These are phyloP conservation scores for Pammene fasciana DNA, from an alignment of 2,888 invertebrate species.

Conservation along the genomic window DNA sequence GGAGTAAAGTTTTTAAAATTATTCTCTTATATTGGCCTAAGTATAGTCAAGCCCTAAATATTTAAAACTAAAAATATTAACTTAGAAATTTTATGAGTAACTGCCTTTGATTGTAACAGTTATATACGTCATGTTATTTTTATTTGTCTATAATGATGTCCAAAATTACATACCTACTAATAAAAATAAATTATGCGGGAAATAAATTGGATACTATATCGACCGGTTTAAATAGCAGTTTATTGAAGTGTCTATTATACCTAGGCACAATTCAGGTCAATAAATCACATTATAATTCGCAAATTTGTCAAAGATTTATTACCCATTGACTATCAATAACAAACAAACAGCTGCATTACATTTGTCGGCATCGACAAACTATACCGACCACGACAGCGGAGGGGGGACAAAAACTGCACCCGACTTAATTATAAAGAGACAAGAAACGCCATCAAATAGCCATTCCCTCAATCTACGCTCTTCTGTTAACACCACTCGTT, in stretches of 20 bases:
- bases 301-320: slow-evolving; percentile 31
- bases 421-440: slow-evolving; percentile 84
- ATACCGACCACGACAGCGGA: slow-evolving; percentile 45
- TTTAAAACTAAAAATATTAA: too few relatives aligned
- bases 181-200: not conserved
- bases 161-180: not conserved
- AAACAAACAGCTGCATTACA: slow-evolving; percentile 41
- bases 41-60: too few relatives aligned
- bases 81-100: too few relatives aligned
- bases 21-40: too few relatives aligned
- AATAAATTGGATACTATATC: too few relatives aligned
- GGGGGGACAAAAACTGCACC: slow-evolving; percentile 80
- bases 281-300: slow-evolving; percentile 31
- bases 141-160: not conserved
- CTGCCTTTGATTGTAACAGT: too few relatives aligned
- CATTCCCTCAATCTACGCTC: slow-evolving; percentile 83
- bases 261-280: slow-evolving; percentile 8
- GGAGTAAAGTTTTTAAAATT: too few relatives aligned
- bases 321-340: slow-evolving; percentile 32
- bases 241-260: slow-evolving; percentile 18
- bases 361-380: slow-evolving; percentile 36
- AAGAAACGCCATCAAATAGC: slow-evolving; percentile 83
- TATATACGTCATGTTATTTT: too few relatives aligned
- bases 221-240: slow-evolving; percentile 21
- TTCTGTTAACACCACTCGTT: slow-evolving; percentile 76